A percentile compares a stretch with the other conserved stretches of the same genome.
phyloP scores from a whole-genome alignment of 2,797 vertebrate species.

The Poeciliopsis gracilis region DNA sequence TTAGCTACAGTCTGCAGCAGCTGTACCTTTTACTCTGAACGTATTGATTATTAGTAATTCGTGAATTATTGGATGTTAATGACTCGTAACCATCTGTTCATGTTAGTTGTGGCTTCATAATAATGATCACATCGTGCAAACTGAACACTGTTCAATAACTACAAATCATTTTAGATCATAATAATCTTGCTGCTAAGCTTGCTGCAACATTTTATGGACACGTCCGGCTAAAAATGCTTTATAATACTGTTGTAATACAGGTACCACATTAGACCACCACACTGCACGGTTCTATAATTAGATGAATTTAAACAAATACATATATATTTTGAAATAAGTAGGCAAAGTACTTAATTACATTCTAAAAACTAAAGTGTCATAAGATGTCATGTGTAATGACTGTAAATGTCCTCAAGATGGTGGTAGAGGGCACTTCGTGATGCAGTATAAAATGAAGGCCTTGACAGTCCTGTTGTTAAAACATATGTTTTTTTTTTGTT shows the following conservation, averaged over 20 bases:
- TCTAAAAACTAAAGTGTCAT: not conserved
- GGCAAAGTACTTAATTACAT: not conserved
- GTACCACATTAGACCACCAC: too few relatives aligned
- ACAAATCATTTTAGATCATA: not conserved
- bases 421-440: not conserved
- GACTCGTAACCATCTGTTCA: too few relatives aligned
- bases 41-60: not conserved
- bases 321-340: not conserved
- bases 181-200: not conserved
- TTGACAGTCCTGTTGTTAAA: too few relatives aligned
- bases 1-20: not conserved
- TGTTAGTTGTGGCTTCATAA: not conserved
- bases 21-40: not conserved
- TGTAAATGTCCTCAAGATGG: constrained; percentile 15
- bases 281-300: too few relatives aligned
- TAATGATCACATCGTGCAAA: not conserved
- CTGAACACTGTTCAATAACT: not conserved
- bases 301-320: too few relatives aligned
- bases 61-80: not conserved
- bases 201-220: not conserved
- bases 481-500: not conserved
- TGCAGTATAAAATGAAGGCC: not conserved
- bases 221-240: not conserved
- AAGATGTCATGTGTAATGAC: not conserved
- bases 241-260: too few relatives aligned